Percentiles rank a stretch among this genome's conserved stretches.
These are phyloP conservation scores for Rhinella marina DNA, from an alignment of 2,797 vertebrate species.

Conservation along the genomic window DNA sequence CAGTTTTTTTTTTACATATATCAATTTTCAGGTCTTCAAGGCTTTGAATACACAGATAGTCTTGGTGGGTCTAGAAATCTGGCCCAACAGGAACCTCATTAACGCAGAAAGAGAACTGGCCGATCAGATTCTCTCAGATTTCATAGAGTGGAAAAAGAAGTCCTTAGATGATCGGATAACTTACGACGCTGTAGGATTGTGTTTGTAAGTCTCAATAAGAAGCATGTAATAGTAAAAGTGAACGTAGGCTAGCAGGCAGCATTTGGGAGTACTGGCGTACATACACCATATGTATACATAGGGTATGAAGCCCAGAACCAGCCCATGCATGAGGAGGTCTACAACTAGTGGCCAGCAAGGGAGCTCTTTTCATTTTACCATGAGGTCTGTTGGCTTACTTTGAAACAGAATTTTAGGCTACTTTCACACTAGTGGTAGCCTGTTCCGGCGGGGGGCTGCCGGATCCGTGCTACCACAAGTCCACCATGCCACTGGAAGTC, in stretches of 20 bases:
- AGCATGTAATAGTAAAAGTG: background rate
- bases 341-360: no score
- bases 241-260: background rate
- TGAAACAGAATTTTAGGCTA: no score
- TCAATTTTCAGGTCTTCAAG: constrained; percentile 19
- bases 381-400: no score
- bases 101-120: background rate
- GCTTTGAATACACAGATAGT: constrained; percentile 40
- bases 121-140: constrained; percentile 32
- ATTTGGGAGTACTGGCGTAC: no score
- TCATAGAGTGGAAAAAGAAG: constrained; percentile 41
- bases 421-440: no score
- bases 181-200: constrained; percentile 31
- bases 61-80: constrained; percentile 51
- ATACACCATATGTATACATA: no score
- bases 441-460: no score
- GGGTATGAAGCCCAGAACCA: no score
- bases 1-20: background rate
- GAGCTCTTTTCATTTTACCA: no score
- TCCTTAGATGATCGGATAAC: constrained; percentile 20
- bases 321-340: no score
- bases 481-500: no score
- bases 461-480: no score
- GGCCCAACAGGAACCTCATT: constrained; percentile 36
- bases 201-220: constrained; percentile 30